Base-by-base conservation (phyloP, 2,113 vertebrate genomes). In the Sciurus niger region DNA sequence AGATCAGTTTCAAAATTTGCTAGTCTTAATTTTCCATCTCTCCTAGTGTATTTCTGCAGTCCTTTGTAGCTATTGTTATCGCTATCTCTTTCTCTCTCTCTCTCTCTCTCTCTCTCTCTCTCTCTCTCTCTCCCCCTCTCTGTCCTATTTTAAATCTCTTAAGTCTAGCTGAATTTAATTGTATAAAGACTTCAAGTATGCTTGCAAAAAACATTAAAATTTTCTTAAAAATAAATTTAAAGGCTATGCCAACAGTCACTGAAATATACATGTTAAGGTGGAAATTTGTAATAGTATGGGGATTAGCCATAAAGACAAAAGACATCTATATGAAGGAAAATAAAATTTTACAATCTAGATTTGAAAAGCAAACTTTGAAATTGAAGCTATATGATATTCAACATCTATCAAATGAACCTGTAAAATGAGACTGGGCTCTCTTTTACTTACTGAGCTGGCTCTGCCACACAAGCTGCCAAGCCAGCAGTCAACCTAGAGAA, bases 121-220 rank as follows among this genome's bases (percentile, higher is more conserved):
- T n/a, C n/a, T n/a, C 25, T 48, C 6, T n/a, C 46, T 34, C 17
- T 7, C 14, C 16, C 8, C 58, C 0, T 6, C 8, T 34, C 2
- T n/a, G 8, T 32, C 11, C 14, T 34, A 51, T 8, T 6, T 58
- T 70, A 28, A 58, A 63, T 25, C 60, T 67, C 55, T 86, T 91
- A 53, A 72, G 32, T 46, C 46, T 37, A 22, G 3, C 32, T 84
- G 12, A 63, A 74, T 34, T 53, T 32, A 79, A 83, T 55, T 22
- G 16, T 51, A 18, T 70, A 60, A 72, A 63, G 40, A 86, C 32
- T 68, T 37, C 82, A 89, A 80, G 37, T 90, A 95, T 97, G 74
- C 83, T 77, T 97, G 97, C 94, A 76, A 96, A 96, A 97, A 91
- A 95, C 89, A 40, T 82, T 77, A 73, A 95, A 94, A 97, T 96